These are phyloP conservation scores for Pheosia gnoma DNA, from an alignment of 2,888 invertebrate species.

Conservation along the genomic window DNA sequence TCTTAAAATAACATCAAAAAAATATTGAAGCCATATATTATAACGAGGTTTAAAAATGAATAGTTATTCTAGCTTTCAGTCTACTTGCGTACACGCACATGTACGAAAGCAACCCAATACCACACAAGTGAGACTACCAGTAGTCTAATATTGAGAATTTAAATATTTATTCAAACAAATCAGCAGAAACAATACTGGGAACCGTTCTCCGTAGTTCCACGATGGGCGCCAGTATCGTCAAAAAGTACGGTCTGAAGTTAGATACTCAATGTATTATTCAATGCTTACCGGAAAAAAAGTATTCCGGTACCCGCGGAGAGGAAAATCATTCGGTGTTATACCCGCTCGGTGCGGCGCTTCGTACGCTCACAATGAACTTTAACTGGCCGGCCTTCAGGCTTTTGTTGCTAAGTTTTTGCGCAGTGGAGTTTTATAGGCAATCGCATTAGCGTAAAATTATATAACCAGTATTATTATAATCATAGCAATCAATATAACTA, in stretches of 20 bases:
- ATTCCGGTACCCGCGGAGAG: constrained; percentile 11
- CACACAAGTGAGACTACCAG: too few species aligned
- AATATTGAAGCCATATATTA: too few species aligned
- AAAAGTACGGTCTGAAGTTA: constrained; percentile 6
- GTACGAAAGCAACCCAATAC: too few species aligned
- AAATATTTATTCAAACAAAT: too few species aligned
- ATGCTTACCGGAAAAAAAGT: constrained; percentile 9
- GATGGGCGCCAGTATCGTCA: constrained; percentile 28
- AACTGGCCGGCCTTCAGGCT: constrained; percentile 2
- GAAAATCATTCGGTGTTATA: constrained; percentile 14
- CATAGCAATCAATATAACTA: too few species aligned
- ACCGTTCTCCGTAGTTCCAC: constrained; percentile 10
- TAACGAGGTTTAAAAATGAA: too few species aligned
- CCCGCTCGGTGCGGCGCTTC: neutral
- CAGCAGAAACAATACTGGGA: neutral
- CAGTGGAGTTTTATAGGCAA: neutral
- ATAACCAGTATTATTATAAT: too few species aligned
- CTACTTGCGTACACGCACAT: too few species aligned
- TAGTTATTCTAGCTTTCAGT: too few species aligned
- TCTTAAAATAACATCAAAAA: neutral
- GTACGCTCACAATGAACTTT: neutral
- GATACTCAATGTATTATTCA: constrained; percentile 23
- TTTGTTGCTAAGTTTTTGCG: constrained; percentile 6
- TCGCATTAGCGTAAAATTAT: neutral
- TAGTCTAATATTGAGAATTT: too few species aligned